Evolutionary conservation across 2,888 invertebrate genomes (phyloP).

Genomic region (Kryphioiulus occultus): DNA sequence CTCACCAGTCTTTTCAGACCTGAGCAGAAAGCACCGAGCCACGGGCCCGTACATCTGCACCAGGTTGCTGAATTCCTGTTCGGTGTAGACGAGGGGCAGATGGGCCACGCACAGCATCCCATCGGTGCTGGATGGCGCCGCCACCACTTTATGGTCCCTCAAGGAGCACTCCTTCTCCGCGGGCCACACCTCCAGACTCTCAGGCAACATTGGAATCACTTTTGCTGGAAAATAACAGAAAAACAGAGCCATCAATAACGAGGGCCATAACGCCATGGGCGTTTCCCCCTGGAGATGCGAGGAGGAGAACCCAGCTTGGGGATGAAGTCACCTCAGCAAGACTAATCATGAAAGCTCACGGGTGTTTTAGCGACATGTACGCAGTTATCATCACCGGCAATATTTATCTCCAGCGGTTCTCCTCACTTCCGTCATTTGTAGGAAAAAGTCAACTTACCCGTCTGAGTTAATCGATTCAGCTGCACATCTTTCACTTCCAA

Average conservation of each 20-base stretch:
- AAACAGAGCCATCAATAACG: not conserved
- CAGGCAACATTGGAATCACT: constrained; percentile 47
- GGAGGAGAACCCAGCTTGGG: not conserved
- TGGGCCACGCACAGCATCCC: constrained; percentile 66
- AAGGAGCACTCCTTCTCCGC: not conserved
- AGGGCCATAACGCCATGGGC: not conserved
- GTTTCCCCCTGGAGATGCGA: not conserved
- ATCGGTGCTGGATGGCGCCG: constrained; percentile 63
- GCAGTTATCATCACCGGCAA: constrained; percentile 25
- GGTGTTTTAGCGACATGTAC: not conserved
- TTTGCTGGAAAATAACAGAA: constrained; percentile 46
- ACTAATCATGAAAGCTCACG: constrained; percentile 9
- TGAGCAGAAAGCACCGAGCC: constrained; percentile 66
- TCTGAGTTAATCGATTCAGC: constrained; percentile 44
- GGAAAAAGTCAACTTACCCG: constrained; percentile 44
- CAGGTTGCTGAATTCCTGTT: constrained; percentile 64
- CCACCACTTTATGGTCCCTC: constrained; percentile 53
- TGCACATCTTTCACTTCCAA: constrained; percentile 46
- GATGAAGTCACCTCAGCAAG: constrained; percentile 20
- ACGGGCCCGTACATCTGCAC: constrained; percentile 64
- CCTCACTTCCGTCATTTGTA: constrained; percentile 17
- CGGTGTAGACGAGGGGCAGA: constrained; percentile 64
- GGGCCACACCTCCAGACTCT: constrained; percentile 49
- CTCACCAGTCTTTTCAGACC: constrained; percentile 64
- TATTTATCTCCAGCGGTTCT: not conserved